Evolutionary conservation across 1,140 invertebrate species (phyloP).

Genomic region (Druon quercuslanigerum): DNA sequence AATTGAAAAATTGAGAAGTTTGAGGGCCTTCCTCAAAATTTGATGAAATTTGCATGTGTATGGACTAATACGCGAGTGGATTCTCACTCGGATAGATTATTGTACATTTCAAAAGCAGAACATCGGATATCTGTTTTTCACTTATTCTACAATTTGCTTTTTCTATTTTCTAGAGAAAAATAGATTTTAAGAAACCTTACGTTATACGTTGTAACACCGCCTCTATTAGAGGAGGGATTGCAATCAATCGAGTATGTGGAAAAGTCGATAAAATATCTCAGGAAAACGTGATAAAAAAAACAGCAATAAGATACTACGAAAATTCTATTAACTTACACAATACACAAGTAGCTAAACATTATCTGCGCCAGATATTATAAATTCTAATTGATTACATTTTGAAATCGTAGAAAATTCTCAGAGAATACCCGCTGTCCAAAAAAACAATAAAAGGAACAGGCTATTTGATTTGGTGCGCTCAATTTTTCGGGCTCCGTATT

Average conservation of each 20-base stretch:
- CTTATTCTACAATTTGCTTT: no score
- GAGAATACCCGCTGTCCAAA: neutral
- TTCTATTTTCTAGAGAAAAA: neutral
- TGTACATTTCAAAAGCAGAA: no score
- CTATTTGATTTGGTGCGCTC: neutral
- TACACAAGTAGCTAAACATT: neutral
- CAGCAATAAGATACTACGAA: neutral
- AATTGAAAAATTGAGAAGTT: no score
- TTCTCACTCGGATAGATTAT: no score
- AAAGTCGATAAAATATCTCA: constrained; percentile 9
- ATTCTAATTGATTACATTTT: neutral
- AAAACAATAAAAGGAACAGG: neutral
- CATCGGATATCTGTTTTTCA: no score
- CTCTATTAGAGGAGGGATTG: neutral
- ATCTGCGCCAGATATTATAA: neutral
- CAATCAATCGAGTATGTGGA: neutral
- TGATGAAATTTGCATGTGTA: no score
- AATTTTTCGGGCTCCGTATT: constrained; percentile 12
- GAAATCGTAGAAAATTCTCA: no score
- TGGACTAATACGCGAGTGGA: no score
- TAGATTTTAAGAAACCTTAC: neutral
- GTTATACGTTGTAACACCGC: neutral
- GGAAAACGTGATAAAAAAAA: constrained; percentile 11
- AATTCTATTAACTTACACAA: neutral
- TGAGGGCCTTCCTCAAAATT: no score